These are phyloP conservation scores for Drosophila borealis DNA, from an alignment of 2,888 invertebrate species.

Conservation along the genomic window DNA sequence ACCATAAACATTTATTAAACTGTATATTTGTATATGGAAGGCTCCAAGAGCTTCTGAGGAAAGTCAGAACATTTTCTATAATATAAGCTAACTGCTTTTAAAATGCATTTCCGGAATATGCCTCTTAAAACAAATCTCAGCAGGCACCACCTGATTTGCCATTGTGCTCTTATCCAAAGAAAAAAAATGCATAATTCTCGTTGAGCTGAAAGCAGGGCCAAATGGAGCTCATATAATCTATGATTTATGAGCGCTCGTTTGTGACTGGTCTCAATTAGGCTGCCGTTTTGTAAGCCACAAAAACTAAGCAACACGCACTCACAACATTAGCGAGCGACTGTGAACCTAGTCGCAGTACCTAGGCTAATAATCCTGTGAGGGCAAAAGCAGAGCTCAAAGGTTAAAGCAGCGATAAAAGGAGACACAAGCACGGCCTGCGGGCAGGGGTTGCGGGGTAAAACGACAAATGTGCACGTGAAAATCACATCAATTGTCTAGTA, in stretches of 20 bases:
- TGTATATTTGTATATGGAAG: too few relatives aligned
- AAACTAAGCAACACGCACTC: slow-evolving; percentile 71
- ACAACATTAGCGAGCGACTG: slow-evolving; percentile 53
- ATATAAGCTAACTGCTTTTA: too few relatives aligned
- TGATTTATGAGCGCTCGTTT: slow-evolving; percentile 71
- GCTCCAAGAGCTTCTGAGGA: too few relatives aligned
- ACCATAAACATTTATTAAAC: too few relatives aligned
- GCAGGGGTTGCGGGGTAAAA: slow-evolving; percentile 34
- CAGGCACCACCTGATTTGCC: slow-evolving; percentile 11
- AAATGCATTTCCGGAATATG: too few relatives aligned
- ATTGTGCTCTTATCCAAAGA: not conserved
- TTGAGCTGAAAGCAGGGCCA: slow-evolving; percentile 8
- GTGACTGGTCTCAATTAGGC: slow-evolving; percentile 73
- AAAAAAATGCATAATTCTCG: slow-evolving; percentile 36
- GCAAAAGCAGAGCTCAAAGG: slow-evolving; percentile 57
- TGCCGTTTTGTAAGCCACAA: slow-evolving; percentile 74
- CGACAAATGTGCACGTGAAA: slow-evolving; percentile 78
- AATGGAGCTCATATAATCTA: slow-evolving; percentile 62
- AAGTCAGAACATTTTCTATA: too few relatives aligned
- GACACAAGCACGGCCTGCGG: slow-evolving; percentile 59
- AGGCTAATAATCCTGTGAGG: slow-evolving; percentile 50
- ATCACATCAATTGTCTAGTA: slow-evolving; percentile 77
- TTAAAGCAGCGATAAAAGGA: slow-evolving; percentile 76
- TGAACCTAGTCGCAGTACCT: slow-evolving; percentile 12
- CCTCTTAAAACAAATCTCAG: slow-evolving; percentile 6